These are phyloP conservation scores for Erynnis tages DNA, from an alignment of 2,888 invertebrate species.

Conservation along the genomic window DNA sequence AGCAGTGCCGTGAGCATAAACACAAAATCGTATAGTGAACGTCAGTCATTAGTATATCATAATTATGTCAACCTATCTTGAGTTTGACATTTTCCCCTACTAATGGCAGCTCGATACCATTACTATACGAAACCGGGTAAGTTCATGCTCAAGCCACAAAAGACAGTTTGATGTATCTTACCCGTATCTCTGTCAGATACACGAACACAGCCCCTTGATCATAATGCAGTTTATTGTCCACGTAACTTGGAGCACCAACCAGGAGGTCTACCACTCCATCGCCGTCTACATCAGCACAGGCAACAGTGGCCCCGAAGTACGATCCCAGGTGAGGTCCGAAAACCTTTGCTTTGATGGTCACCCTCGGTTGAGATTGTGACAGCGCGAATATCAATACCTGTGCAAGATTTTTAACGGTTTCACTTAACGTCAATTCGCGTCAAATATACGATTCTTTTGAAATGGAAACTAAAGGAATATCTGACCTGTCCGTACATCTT, in stretches of 20 bases:
- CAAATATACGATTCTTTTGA: too few species aligned
- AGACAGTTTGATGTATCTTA: too few species aligned
- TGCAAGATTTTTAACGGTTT: too few species aligned
- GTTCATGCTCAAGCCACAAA: too few species aligned
- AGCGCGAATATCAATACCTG: slow-evolving; percentile 72
- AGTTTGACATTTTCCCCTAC: too few species aligned
- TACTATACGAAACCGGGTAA: too few species aligned
- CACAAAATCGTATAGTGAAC: too few species aligned
- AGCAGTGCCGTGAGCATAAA: too few species aligned
- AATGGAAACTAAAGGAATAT: not conserved
- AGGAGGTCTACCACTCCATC: slow-evolving; percentile 83
- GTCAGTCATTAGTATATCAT: too few species aligned
- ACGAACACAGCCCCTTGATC: slow-evolving; percentile 84
- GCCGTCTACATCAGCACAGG: slow-evolving; percentile 79
- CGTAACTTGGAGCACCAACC: slow-evolving; percentile 83
- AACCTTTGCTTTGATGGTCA: slow-evolving; percentile 53
- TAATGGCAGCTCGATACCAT: too few species aligned
- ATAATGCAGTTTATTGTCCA: slow-evolving; percentile 55
- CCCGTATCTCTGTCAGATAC: slow-evolving; percentile 65
- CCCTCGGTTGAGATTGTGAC: slow-evolving; percentile 42
- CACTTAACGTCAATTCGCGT: too few species aligned
- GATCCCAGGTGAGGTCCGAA: slow-evolving; percentile 80
- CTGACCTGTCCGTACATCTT: slow-evolving; percentile 62
- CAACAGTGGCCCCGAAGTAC: slow-evolving; percentile 83
- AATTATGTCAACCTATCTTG: too few species aligned